Evolutionary conservation across 2,797 vertebrate genomes (phyloP).

Genomic region (Anisognathus igniventris): DNA sequence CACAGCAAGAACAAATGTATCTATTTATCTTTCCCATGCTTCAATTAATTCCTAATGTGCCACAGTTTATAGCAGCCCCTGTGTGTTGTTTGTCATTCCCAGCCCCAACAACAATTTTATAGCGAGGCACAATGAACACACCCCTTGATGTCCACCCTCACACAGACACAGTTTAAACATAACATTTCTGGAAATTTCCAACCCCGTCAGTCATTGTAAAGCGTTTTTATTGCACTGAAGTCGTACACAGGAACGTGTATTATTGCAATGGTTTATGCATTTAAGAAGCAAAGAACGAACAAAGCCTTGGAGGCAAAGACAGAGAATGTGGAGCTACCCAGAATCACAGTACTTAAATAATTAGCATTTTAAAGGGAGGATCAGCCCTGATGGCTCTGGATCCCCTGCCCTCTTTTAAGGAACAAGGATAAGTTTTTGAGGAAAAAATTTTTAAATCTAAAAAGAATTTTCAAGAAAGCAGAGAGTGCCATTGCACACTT

Average conservation of each 20-base stretch:
- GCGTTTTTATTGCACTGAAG: conserved; percentile 18
- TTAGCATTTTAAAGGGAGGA: neutral
- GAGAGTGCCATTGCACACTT: neutral
- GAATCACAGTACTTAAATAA: neutral
- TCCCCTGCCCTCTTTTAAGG: neutral
- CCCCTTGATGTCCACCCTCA: neutral
- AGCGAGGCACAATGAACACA: neutral
- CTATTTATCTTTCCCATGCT: neutral
- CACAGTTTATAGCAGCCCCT: neutral
- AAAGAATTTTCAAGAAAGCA: neutral
- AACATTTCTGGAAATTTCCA: neutral
- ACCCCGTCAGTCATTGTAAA: neutral
- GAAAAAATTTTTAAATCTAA: neutral
- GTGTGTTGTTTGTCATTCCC: too few species aligned
- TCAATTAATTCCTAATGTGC: neutral
- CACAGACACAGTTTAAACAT: neutral
- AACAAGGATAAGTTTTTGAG: neutral
- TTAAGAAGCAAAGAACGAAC: neutral
- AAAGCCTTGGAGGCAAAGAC: neutral
- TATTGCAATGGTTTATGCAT: neutral
- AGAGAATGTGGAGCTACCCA: neutral
- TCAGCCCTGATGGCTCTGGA: neutral
- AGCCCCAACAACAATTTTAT: neutral
- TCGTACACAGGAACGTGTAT: neutral
- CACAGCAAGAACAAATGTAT: neutral